A percentile compares a stretch with the other conserved stretches of the same genome.
phyloP scores from a whole-genome alignment of 2,888 invertebrate genomes.

The Mystacides longicornis region DNA sequence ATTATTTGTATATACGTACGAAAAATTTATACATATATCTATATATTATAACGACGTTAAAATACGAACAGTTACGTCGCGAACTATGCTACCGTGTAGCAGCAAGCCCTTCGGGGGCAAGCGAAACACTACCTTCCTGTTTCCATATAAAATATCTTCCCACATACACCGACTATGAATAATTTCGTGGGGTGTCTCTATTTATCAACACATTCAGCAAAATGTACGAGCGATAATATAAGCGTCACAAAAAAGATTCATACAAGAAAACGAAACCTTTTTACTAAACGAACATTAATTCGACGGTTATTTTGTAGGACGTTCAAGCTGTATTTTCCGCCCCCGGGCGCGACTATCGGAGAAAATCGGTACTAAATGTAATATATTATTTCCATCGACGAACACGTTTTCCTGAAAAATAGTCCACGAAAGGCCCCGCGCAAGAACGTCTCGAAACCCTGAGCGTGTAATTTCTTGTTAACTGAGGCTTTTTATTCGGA shows the following conservation, averaged over 20 bases:
- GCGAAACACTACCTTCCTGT: slow-evolving; percentile 20
- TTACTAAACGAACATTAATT: neutral
- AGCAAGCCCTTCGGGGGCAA: slow-evolving; percentile 24
- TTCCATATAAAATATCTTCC: neutral
- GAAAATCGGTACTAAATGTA: slow-evolving; percentile 19
- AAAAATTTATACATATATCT: neutral
- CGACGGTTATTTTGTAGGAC: neutral
- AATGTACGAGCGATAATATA: neutral
- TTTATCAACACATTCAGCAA: neutral
- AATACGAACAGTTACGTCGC: neutral
- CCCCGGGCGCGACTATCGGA: slow-evolving; percentile 18
- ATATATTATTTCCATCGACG: slow-evolving; percentile 11
- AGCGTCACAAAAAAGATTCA: neutral
- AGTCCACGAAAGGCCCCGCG: neutral
- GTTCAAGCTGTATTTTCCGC: slow-evolving; percentile 4
- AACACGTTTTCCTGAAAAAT: neutral
- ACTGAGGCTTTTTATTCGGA: neutral
- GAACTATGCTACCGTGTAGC: slow-evolving; percentile 16
- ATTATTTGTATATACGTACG: neutral
- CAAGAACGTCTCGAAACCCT: neutral
- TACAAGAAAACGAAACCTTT: neutral
- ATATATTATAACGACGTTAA: neutral
- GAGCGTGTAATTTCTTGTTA: neutral
- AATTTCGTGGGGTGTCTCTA: too few species aligned
- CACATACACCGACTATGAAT: neutral